Conservation (phyloP, 2,113 vertebrate species). For the Salvelinus namaycush region DNA sequence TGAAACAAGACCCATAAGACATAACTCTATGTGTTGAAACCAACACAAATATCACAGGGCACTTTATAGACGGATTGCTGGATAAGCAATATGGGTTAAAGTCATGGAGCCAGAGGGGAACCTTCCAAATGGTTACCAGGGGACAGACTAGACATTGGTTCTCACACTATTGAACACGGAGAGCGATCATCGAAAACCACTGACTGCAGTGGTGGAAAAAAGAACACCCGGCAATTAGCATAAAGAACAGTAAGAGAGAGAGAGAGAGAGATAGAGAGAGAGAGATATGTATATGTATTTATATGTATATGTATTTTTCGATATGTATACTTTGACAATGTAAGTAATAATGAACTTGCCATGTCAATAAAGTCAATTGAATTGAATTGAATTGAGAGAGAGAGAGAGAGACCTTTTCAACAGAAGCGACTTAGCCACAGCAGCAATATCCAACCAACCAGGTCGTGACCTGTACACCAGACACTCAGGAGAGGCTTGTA, state of each 20-base stretch:
- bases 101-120: slow-evolving; percentile 20
- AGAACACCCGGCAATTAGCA: slow-evolving; percentile 44
- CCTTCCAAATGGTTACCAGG: slow-evolving; percentile 30
- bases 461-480: slow-evolving; percentile 40
- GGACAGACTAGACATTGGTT: slow-evolving; percentile 26
- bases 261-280: neutral
- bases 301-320: too few species aligned
- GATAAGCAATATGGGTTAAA: slow-evolving; percentile 31
- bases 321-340: too few species aligned
- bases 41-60: slow-evolving; percentile 40
- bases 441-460: slow-evolving; percentile 25
- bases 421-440: slow-evolving; percentile 23
- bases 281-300: too few species aligned
- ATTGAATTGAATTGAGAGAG: too few species aligned
- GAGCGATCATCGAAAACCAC: slow-evolving; percentile 11
- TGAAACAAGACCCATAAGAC: slow-evolving; percentile 49
- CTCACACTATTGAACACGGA: slow-evolving; percentile 37
- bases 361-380: too few species aligned
- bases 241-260: slow-evolving; percentile 22
- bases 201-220: slow-evolving; percentile 20
- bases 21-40: slow-evolving; percentile 49
- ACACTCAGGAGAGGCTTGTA: neutral
- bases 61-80: slow-evolving; percentile 39
- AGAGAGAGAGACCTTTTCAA: slow-evolving; percentile 9
- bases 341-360: too few species aligned